These are phyloP conservation scores for Gymnocheta viridis DNA, from an alignment of 2,888 invertebrate species.

Conservation along the genomic window DNA sequence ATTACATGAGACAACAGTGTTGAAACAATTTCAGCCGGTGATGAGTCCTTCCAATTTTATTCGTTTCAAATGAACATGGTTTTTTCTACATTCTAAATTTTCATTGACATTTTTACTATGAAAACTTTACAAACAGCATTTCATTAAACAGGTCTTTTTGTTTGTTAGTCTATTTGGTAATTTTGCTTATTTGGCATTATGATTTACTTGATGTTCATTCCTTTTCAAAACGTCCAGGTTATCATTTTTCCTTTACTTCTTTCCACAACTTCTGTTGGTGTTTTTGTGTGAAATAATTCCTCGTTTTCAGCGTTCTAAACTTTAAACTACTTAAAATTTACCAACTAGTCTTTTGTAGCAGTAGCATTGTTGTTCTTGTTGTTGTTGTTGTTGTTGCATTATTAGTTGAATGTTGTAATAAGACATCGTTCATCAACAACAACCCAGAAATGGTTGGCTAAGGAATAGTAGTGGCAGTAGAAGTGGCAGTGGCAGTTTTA, in stretches of 20 bases:
- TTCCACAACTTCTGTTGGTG: not conserved
- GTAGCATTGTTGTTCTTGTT: slow-evolving; percentile 11
- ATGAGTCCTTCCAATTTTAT: too few relatives aligned
- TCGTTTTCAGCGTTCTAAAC: slow-evolving; percentile 3
- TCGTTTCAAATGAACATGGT: too few relatives aligned
- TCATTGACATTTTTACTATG: not conserved
- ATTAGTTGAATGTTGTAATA: slow-evolving; percentile 37
- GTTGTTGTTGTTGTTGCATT: slow-evolving; percentile 21
- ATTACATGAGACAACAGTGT: too few relatives aligned
- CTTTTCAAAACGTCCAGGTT: slow-evolving; percentile 12
- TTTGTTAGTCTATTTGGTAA: not conserved
- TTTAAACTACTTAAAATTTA: slow-evolving; percentile 44
- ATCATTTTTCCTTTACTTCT: not conserved
- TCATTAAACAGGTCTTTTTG: not conserved
- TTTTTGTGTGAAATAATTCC: not conserved
- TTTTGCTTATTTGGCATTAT: slow-evolving; percentile 17
- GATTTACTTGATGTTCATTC: slow-evolving; percentile 27
- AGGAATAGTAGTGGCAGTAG: slow-evolving; percentile 1
- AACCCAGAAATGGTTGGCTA: slow-evolving; percentile 12
- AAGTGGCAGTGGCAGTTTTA: slow-evolving; percentile 29
- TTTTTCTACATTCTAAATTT: not conserved
- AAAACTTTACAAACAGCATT: not conserved
- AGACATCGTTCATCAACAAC: slow-evolving; percentile 45
- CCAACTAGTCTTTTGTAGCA: slow-evolving; percentile 3
- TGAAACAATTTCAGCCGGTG: too few relatives aligned